Evolutionary conservation across 2,888 invertebrate genomes (phyloP).

Genomic region (Dusona sp.): DNA sequence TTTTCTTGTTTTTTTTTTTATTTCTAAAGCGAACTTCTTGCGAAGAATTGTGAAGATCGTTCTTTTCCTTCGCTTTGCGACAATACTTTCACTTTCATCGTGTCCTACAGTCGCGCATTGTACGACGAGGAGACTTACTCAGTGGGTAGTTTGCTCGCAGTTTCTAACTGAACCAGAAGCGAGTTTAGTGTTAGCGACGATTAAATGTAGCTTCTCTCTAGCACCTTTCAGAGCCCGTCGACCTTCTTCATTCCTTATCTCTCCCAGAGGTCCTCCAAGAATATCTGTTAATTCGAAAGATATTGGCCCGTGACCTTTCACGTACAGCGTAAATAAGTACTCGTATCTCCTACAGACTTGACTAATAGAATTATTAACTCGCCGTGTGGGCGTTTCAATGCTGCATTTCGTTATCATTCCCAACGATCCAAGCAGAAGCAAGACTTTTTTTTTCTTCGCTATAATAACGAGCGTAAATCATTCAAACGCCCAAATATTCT

Average conservation of each 20-base stretch:
- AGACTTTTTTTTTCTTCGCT: background rate
- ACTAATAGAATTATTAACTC: constrained; percentile 31
- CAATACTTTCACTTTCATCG: constrained; percentile 25
- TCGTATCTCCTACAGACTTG: background rate
- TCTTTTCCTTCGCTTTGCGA: background rate
- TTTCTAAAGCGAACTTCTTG: background rate
- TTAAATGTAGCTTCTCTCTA: constrained; percentile 41
- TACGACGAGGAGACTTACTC: background rate
- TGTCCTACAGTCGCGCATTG: constrained; percentile 8
- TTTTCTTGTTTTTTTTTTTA: constrained; percentile 9
- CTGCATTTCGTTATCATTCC: background rate
- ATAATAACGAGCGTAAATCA: background rate
- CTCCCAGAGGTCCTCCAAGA: constrained; percentile 25
- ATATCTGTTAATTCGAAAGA: constrained; percentile 61
- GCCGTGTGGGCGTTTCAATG: background rate
- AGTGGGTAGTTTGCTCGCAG: constrained; percentile 36
- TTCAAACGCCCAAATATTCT: background rate
- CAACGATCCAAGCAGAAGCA: background rate
- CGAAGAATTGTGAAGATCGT: background rate
- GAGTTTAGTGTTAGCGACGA: constrained; percentile 35
- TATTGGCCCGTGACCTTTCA: constrained; percentile 53
- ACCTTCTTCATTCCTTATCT: constrained; percentile 55
- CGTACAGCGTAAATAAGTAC: constrained; percentile 27
- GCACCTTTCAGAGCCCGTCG: constrained; percentile 28
- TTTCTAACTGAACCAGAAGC: constrained; percentile 23